Conservation (phyloP, 2,888 invertebrate genomes). For the Eilema sororculum region DNA sequence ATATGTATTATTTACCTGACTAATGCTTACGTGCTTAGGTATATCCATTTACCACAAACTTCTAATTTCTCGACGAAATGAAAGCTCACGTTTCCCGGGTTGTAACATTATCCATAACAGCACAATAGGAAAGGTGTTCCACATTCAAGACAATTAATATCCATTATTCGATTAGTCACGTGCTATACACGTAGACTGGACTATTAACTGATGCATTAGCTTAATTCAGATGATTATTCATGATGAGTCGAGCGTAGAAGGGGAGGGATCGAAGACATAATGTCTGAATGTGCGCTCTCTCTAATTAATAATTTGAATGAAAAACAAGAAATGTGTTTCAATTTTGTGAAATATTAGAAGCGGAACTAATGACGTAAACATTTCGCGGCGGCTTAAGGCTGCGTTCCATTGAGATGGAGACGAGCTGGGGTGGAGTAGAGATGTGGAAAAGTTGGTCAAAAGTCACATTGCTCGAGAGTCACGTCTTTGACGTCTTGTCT, state of each 20-base stretch:
- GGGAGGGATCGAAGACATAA: constrained; percentile 29
- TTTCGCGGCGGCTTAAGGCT: background rate
- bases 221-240: constrained; percentile 59
- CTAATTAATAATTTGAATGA: background rate
- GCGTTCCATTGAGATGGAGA: background rate
- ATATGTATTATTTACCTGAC: too few relatives aligned
- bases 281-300: constrained; percentile 12
- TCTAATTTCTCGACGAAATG: background rate
- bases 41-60: background rate
- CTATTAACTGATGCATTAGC: constrained; percentile 56
- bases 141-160: constrained; percentile 16
- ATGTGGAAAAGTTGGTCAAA: background rate
- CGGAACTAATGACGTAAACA: background rate
- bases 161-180: constrained; percentile 48
- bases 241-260: constrained; percentile 35
- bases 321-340: background rate
- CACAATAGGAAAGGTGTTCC: constrained; percentile 1
- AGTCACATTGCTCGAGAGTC: background rate
- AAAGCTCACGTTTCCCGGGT: background rate
- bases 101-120: background rate
- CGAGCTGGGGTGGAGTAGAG: background rate
- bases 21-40: too few relatives aligned
- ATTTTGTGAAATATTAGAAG: background rate
- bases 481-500: too few relatives aligned
- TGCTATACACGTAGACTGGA: constrained; percentile 35